phyloP scores from a whole-genome alignment of 2,797 vertebrate species.

The Enteromius treurensis region DNA sequence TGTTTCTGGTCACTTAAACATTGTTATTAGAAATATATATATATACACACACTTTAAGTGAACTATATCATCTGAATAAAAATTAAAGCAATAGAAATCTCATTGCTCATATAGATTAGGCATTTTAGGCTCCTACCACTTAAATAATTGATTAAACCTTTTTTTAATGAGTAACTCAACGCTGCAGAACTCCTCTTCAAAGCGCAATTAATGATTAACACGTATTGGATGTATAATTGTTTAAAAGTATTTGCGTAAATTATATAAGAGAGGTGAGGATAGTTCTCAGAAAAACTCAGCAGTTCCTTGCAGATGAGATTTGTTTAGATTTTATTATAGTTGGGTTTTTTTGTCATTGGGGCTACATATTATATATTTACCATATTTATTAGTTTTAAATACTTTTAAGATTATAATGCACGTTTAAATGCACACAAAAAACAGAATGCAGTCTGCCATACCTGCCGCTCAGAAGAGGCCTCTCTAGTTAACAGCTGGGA shows the following conservation, averaged over 20 bases:
- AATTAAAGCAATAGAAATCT: not conserved
- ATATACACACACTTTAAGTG: not conserved
- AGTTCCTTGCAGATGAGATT: not conserved
- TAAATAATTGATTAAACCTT: not conserved
- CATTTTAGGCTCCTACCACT: not conserved
- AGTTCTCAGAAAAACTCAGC: not conserved
- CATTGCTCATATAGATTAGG: not conserved
- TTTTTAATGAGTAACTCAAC: not conserved
- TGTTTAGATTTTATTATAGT: not conserved
- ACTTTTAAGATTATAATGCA: not conserved
- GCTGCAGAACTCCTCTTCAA: not conserved
- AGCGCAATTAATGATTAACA: not conserved
- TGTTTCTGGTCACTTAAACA: not conserved
- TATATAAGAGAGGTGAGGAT: not conserved
- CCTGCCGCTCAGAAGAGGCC: not conserved
- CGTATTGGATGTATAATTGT: not conserved
- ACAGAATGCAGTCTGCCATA: not conserved
- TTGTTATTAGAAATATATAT: too few relatives aligned
- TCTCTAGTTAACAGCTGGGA: constrained; percentile 31
- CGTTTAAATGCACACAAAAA: not conserved
- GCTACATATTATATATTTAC: not conserved
- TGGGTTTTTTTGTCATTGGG: not conserved
- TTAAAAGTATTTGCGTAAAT: not conserved
- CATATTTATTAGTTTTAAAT: not conserved
- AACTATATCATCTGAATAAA: not conserved